A percentile compares a stretch with the other conserved stretches of the same genome.
phyloP scores from a whole-genome alignment of 1,140 invertebrate species.

The Hypsibius dujardini region DNA sequence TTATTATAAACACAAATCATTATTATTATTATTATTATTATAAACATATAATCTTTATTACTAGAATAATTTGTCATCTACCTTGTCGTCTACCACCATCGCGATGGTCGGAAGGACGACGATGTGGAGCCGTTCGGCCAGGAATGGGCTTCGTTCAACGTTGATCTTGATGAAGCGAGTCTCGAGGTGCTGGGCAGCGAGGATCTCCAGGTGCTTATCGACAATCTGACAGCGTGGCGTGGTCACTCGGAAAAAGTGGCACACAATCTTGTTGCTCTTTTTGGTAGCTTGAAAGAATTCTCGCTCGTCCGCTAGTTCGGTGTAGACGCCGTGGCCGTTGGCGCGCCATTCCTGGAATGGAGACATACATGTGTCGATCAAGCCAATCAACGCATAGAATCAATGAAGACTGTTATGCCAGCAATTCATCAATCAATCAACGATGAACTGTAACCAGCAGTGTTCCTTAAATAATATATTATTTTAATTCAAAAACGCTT shows the following conservation, averaged over 20 bases:
- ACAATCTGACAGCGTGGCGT: conserved; percentile 65
- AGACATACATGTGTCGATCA: no score
- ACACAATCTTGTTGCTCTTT: conserved; percentile 75
- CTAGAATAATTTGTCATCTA: no score
- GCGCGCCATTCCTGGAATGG: conserved; percentile 24
- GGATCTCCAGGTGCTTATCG: conserved; percentile 71
- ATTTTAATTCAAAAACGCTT: no score
- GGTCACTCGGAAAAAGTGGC: conserved; percentile 70
- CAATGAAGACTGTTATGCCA: no score
- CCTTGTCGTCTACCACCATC: conserved; percentile 61
- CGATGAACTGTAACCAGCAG: no score
- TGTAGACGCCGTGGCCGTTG: conserved; percentile 79
- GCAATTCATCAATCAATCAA: no score
- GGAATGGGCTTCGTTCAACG: conserved; percentile 72
- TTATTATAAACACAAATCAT: no score
- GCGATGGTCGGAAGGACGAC: conserved; percentile 74
- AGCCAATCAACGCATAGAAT: no score
- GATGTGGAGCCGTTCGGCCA: conserved; percentile 63
- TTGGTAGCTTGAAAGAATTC: conserved; percentile 82
- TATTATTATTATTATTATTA: no score
- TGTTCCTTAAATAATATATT: no score
- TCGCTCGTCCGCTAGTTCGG: conserved; percentile 71
- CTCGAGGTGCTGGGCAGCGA: conserved; percentile 74
- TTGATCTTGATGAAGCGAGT: conserved; percentile 76
- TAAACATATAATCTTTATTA: no score